These are phyloP conservation scores for Synodontis membranacea DNA, from an alignment of 2,113 vertebrate genomes.

Conservation along the genomic window DNA sequence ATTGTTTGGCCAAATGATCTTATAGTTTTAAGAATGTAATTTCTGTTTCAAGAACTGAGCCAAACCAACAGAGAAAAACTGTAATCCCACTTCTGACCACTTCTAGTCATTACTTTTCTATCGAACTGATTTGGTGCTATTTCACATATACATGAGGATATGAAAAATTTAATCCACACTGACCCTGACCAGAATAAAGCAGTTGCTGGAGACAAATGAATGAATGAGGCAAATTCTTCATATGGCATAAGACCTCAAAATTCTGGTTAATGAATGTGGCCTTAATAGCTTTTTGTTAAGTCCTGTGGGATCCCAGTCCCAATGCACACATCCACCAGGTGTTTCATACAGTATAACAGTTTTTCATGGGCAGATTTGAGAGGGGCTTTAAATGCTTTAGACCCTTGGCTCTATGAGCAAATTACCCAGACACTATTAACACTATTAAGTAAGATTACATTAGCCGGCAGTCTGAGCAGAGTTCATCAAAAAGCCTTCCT, in stretches of 20 bases:
- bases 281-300: not conserved
- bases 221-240: not conserved
- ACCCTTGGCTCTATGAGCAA: not conserved
- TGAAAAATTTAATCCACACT: not conserved
- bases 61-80: too few species aligned
- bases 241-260: not conserved
- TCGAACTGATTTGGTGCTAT: not conserved
- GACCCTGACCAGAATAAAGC: not conserved
- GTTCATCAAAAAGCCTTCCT: not conserved
- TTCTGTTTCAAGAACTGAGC: too few species aligned
- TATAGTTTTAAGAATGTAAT: too few species aligned
- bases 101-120: too few species aligned
- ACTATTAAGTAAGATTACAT: not conserved
- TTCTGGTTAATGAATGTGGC: too few species aligned
- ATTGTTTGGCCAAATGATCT: too few species aligned
- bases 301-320: not conserved
- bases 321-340: not conserved
- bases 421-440: not conserved
- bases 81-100: too few species aligned
- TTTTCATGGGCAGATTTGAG: not conserved
- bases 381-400: not conserved
- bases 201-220: not conserved
- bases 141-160: not conserved
- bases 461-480: not conserved
- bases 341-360: not conserved